Percentiles rank a stretch among this genome's conserved stretches.
Conservation (phyloP, 2,888 invertebrate species). For the Lycocerus yunnanus region DNA sequence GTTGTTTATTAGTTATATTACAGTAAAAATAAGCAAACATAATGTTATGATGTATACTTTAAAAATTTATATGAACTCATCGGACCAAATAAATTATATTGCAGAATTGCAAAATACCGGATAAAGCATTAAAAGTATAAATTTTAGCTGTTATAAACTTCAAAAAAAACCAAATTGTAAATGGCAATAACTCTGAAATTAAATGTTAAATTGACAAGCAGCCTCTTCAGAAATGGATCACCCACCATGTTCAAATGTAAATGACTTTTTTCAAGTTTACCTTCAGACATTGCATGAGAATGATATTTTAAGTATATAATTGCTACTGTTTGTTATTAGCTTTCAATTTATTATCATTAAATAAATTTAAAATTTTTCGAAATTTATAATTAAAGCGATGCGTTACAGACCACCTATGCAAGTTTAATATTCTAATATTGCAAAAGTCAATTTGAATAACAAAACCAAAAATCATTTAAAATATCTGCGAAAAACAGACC, state of each 20-base stretch:
- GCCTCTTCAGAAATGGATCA: neutral
- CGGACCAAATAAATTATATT: neutral
- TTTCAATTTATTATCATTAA: neutral
- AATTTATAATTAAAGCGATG: neutral
- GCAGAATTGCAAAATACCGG: neutral
- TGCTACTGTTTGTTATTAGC: neutral
- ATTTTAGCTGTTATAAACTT: neutral
- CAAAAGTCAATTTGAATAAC: conserved; percentile 3
- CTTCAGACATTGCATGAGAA: neutral
- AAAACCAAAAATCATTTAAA: conserved; percentile 15
- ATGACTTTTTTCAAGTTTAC: neutral
- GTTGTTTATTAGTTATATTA: neutral
- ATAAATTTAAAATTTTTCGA: neutral
- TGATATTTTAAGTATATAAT: neutral
- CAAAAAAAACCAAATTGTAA: neutral
- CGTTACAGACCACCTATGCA: conserved; percentile 8
- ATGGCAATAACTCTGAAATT: no score
- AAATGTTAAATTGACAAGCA: no score
- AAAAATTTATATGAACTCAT: neutral
- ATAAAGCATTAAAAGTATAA: neutral
- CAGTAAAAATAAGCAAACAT: neutral
- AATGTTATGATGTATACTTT: neutral
- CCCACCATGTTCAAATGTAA: neutral
- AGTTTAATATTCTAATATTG: conserved; percentile 10
- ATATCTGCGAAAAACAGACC: conserved; percentile 33